Percentiles rank a stretch among this genome's conserved stretches.
Evolutionary conservation across 2,113 vertebrate species (phyloP).

Genomic region (Excalfactoria chinensis): DNA sequence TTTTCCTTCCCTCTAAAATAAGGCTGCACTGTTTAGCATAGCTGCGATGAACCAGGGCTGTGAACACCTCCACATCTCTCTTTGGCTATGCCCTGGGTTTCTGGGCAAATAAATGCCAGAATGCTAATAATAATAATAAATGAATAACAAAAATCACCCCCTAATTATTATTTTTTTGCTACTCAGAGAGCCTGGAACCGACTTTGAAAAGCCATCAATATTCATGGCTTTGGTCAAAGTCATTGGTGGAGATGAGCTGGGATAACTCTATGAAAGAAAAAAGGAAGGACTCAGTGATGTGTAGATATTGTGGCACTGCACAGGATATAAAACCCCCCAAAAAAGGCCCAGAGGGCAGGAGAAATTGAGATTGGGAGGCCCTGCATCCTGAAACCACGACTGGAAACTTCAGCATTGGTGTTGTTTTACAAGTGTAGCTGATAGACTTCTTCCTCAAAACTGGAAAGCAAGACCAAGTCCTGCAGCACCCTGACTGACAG

Average conservation of each 20-base stretch:
- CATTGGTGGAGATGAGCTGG: not conserved
- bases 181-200: not conserved
- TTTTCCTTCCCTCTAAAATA: constrained; percentile 29
- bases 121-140: not conserved
- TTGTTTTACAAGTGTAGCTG: not conserved
- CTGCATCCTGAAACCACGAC: not conserved
- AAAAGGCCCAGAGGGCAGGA: not conserved
- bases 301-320: not conserved
- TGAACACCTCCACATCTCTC: constrained; percentile 24
- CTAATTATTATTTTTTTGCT: constrained; percentile 16
- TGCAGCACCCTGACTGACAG: not conserved
- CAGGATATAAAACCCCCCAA: not conserved
- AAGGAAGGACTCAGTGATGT: not conserved
- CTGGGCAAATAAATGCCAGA: not conserved
- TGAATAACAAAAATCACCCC: not conserved
- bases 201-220: not conserved
- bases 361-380: not conserved
- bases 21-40: constrained; percentile 43
- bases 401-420: not conserved
- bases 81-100: not conserved
- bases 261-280: not conserved
- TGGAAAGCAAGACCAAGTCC: not conserved
- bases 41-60: not conserved
- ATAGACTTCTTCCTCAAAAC: not conserved
- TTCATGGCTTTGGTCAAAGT: not conserved